These are phyloP conservation scores for Craterocephalus amniculus DNA, from an alignment of 2,797 vertebrate species.

Conservation along the genomic window DNA sequence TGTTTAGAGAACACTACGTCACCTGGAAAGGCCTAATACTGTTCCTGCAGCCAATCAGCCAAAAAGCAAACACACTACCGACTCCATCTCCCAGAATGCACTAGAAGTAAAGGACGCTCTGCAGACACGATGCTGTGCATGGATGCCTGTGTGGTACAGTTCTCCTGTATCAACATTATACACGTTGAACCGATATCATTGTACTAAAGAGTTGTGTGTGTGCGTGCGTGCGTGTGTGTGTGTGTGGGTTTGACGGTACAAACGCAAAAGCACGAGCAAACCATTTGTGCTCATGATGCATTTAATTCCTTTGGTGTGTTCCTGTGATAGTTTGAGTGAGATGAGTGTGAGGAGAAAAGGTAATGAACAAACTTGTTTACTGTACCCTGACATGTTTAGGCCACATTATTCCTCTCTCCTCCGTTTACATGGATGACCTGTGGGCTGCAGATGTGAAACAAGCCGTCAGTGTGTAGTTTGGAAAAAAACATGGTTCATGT, in stretches of 20 bases:
- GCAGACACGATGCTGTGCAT: conserved; percentile 75
- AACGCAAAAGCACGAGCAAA: conserved; percentile 45
- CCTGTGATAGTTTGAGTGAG: conserved; percentile 19
- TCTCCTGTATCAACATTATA: conserved; percentile 65
- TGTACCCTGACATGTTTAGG: conserved; percentile 50
- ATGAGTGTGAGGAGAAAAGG: conserved; percentile 16
- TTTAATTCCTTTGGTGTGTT: conserved; percentile 37
- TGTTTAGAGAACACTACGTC: conserved; percentile 66
- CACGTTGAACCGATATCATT: conserved; percentile 57
- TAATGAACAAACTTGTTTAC: conserved; percentile 60
- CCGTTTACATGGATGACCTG: conserved; percentile 48
- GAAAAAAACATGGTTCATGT: conserved; percentile 21
- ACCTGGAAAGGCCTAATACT: conserved; percentile 85
- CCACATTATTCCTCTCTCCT: conserved; percentile 31
- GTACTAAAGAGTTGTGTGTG: conserved; percentile 53
- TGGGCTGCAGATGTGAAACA: conserved; percentile 59
- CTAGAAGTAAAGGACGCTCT: conserved; percentile 61
- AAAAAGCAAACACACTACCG: conserved; percentile 71
- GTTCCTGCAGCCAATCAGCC: conserved; percentile 83
- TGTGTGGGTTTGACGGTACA: conserved; percentile 60
- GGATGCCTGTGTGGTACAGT: conserved; percentile 70
- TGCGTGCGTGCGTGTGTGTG: conserved; percentile 31
- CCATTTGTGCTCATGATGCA: no score
- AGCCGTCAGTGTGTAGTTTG: conserved; percentile 42
- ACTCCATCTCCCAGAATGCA: conserved; percentile 80